phyloP scores from a whole-genome alignment of 2,113 vertebrate genomes.

The Gasterosteus nipponicus region DNA sequence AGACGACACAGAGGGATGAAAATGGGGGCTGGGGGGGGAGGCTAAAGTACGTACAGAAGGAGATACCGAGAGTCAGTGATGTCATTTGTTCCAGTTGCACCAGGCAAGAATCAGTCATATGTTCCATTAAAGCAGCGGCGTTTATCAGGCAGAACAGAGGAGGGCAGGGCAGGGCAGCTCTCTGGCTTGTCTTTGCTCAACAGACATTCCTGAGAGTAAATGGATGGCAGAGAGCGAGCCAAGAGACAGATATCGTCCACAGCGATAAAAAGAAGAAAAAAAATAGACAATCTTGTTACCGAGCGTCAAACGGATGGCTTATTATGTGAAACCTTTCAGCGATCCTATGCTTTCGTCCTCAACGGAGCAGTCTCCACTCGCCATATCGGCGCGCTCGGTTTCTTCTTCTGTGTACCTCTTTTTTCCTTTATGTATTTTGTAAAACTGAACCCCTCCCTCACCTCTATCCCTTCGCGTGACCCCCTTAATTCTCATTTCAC shows the following conservation, averaged over 20 bases:
- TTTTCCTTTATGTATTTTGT: background rate
- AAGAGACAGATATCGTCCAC: conserved; percentile 34
- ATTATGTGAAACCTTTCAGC: background rate
- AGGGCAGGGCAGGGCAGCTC: conserved; percentile 55
- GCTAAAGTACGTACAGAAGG: conserved; percentile 47
- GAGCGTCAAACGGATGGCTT: background rate
- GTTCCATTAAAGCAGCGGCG: conserved; percentile 63
- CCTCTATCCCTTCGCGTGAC: conserved; percentile 9
- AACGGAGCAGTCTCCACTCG: background rate
- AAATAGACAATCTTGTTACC: conserved; percentile 18
- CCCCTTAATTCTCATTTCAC: conserved; percentile 17
- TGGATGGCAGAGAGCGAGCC: conserved; percentile 35
- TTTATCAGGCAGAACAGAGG: conserved; percentile 74
- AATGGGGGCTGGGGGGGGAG: conserved; percentile 11
- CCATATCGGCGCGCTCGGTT: background rate
- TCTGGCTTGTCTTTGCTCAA: conserved; percentile 63
- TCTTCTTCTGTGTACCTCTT: background rate
- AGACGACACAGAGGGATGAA: conserved; percentile 32
- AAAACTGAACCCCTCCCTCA: conserved; percentile 4
- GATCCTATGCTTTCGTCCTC: background rate
- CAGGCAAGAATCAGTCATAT: conserved; percentile 71
- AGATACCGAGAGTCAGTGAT: conserved; percentile 75
- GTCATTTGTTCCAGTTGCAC: conserved; percentile 79
- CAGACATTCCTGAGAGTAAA: conserved; percentile 67
- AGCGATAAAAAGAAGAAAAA: conserved; percentile 8